Evolutionary conservation across 1,140 invertebrate genomes (phyloP).

Genomic region (Drosophila saltans): DNA sequence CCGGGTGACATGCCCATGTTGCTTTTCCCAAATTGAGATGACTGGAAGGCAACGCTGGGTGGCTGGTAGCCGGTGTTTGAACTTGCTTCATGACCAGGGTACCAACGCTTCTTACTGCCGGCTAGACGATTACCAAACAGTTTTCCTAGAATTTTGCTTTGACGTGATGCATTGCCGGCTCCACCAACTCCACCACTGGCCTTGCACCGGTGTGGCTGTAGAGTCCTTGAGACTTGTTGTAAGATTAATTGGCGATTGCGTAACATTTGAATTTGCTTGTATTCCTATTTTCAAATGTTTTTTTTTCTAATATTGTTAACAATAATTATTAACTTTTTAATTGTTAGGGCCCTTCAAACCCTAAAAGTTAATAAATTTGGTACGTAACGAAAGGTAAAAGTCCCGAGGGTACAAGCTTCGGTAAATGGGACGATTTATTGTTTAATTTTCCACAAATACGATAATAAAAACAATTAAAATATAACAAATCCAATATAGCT

Average conservation of each 20-base stretch:
- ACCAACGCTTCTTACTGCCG: slow-evolving; percentile 72
- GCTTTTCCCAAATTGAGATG: slow-evolving; percentile 57
- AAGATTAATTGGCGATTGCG: background rate
- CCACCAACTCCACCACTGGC: slow-evolving; percentile 23
- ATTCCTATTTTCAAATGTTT: background rate
- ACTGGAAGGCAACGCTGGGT: slow-evolving; percentile 40
- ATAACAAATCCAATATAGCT: too few species aligned
- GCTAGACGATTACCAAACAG: slow-evolving; percentile 64
- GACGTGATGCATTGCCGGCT: slow-evolving; percentile 34
- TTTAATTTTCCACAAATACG: too few species aligned
- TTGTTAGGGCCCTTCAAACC: too few species aligned
- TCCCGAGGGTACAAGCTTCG: too few species aligned
- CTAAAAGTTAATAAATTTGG: too few species aligned
- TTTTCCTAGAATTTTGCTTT: slow-evolving; percentile 68
- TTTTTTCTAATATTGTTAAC: background rate
- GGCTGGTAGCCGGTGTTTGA: slow-evolving; percentile 20
- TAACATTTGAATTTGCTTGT: background rate
- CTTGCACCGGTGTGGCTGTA: slow-evolving; percentile 12
- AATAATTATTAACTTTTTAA: too few species aligned
- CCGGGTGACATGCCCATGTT: slow-evolving; percentile 36
- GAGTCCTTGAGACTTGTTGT: background rate
- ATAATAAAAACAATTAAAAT: too few species aligned
- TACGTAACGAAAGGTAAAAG: too few species aligned
- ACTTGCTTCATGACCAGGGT: slow-evolving; percentile 42
- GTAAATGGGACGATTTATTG: too few species aligned